Evolutionary conservation across 1,140 invertebrate genomes (phyloP), one percentile per base, ranked within the genome.

Genomic region (Eumeta japonica): DNA sequence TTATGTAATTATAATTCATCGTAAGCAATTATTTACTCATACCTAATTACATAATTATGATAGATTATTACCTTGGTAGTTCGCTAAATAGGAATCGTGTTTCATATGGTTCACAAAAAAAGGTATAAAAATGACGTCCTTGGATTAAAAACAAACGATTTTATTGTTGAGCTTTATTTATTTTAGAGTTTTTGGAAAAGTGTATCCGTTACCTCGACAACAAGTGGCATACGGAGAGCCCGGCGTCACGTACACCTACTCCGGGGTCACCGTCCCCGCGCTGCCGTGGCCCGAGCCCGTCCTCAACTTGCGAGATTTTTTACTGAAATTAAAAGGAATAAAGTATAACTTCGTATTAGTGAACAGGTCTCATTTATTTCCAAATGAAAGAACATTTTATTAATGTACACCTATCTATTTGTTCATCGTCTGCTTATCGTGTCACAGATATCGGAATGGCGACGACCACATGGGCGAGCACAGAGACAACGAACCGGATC

Each of bases 381-480:
- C 3, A 2, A 31, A 31, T 13, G 9, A 4, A 37, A 24, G 3
- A 28, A 37, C 35, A 37, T 42, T 35, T 13, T 30, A 35, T n/a
- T n/a, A n/a, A n/a, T n/a, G n/a, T n/a, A n/a, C n/a, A n/a, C n/a
- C n/a, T n/a, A n/a, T 14, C 34, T 18, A n/a, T n/a, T n/a, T n/a
- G n/a, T n/a, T n/a, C n/a, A n/a, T n/a, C n/a, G n/a, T n/a, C n/a
- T n/a, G n/a, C n/a, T n/a, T n/a, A n/a, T n/a, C n/a, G n/a, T n/a
- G n/a, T n/a, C n/a, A n/a, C 41, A 88, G 86, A 50, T 88, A 88
- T 50, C 76, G 79, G 49, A 78, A 86, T 75, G 86, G 85, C 3
- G 58, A 55, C 27, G 85, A 88, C 58, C 79, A 86, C 43, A 88
- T 88, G 54, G 84, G 85, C 2, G 83, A 86, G 57, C 86, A 88